These are phyloP conservation scores for Halcyon senegalensis DNA, from an alignment of 2,113 vertebrate species.

Conservation along the genomic window DNA sequence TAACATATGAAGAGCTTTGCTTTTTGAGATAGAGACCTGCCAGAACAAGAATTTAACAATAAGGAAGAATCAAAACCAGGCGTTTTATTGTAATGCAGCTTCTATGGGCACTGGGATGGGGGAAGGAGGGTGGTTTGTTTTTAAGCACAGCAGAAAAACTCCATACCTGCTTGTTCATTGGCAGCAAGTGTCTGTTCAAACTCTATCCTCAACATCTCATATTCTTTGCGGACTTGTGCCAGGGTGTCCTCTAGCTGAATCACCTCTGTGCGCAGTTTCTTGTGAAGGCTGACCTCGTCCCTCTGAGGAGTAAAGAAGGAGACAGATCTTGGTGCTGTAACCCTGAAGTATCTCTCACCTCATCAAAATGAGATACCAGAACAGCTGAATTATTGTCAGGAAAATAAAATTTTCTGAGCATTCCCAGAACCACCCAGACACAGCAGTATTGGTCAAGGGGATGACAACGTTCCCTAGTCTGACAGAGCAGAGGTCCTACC, in stretches of 20 bases:
- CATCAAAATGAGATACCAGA: background rate
- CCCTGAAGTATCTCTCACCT: background rate
- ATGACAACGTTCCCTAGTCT: background rate
- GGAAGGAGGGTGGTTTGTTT: background rate
- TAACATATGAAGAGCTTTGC: background rate
- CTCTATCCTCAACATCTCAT: slow-evolving; percentile 97
- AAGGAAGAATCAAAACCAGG: background rate
- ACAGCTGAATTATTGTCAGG: background rate
- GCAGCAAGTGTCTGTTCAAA: slow-evolving; percentile 97
- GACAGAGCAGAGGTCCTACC: slow-evolving; percentile 54
- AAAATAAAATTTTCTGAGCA: background rate
- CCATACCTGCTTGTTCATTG: slow-evolving; percentile 95
- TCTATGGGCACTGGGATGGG: accelerated
- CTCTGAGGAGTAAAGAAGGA: slow-evolving; percentile 76
- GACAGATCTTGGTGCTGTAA: background rate
- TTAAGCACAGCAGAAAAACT: background rate
- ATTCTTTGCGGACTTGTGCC: slow-evolving; percentile 96
- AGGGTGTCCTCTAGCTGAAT: slow-evolving; percentile 97
- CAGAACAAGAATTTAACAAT: background rate
- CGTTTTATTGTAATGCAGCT: background rate
- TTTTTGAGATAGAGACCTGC: background rate
- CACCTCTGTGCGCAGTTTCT: slow-evolving; percentile 94
- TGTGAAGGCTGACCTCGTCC: slow-evolving; percentile 93
- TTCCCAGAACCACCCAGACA: background rate
- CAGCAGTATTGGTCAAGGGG: accelerated